phyloP scores from a whole-genome alignment of 2,888 invertebrate genomes.

The Cephonodes hylas region DNA sequence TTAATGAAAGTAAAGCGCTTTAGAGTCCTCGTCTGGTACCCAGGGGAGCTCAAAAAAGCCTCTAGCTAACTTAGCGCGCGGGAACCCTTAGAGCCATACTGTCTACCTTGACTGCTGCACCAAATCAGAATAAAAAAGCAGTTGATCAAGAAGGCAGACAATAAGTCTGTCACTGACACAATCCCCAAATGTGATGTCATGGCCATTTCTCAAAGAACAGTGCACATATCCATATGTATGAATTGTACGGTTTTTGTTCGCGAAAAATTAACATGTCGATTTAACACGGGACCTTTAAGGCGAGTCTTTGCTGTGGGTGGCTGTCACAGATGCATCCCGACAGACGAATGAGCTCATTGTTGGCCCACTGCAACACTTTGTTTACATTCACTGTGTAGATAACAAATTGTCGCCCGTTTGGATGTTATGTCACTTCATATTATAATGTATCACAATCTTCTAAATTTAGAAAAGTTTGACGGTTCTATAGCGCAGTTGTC shows the following conservation, averaged over 20 bases:
- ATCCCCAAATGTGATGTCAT: neutral
- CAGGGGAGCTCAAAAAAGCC: no score
- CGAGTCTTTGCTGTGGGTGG: conserved; percentile 7
- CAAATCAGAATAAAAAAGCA: no score
- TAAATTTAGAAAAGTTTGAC: no score
- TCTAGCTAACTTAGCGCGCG: no score
- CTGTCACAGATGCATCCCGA: conserved; percentile 17
- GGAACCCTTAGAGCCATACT: no score
- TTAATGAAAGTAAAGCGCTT: no score
- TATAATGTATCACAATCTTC: no score
- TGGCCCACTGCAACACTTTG: conserved; percentile 21
- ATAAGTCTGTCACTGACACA: neutral
- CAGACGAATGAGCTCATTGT: conserved; percentile 50
- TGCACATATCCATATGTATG: conserved; percentile 29
- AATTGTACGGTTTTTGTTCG: conserved; percentile 28
- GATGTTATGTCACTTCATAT: no score
- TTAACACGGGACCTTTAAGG: conserved; percentile 25
- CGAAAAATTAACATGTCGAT: conserved; percentile 24
- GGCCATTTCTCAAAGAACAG: neutral
- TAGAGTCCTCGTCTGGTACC: no score
- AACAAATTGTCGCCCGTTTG: neutral
- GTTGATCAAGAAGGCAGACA: neutral
- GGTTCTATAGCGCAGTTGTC: neutral
- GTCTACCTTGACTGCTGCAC: no score
- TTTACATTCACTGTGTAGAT: neutral